A percentile compares a stretch with the other conserved stretches of the same genome.
These are phyloP conservation scores for Microplitis demolitor DNA, from an alignment of 1,140 invertebrate species.

Conservation along the genomic window DNA sequence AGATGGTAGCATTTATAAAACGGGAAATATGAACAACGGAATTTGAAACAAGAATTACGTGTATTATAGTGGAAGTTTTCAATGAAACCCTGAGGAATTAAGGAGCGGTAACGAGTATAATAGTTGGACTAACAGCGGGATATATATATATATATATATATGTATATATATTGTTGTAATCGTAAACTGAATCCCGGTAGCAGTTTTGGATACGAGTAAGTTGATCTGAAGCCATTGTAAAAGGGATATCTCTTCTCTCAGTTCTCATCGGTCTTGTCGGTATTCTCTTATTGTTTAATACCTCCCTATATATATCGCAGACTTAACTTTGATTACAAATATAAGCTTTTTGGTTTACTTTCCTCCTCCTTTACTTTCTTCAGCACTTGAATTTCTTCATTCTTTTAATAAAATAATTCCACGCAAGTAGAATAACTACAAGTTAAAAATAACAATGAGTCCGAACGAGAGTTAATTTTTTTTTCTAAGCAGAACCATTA, in stretches of 20 bases:
- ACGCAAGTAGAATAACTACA: slow-evolving; percentile 5
- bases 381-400: slow-evolving; percentile 25
- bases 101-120: too few species aligned
- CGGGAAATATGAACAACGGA: too few species aligned
- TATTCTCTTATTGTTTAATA: slow-evolving; percentile 28
- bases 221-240: slow-evolving; percentile 25
- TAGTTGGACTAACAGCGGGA: too few species aligned
- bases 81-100: too few species aligned
- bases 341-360: slow-evolving; percentile 3
- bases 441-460: background rate
- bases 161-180: slow-evolving; percentile 6
- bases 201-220: slow-evolving; percentile 6
- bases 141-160: too few species aligned
- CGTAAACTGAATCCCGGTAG: slow-evolving; percentile 7
- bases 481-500: background rate
- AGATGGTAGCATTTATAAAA: too few species aligned
- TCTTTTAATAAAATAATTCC: slow-evolving; percentile 24
- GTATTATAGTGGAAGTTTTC: too few species aligned
- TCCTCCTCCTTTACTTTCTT: background rate
- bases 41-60: too few species aligned
- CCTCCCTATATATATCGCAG: slow-evolving; percentile 25
- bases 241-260: background rate
- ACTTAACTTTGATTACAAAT: slow-evolving; percentile 30
- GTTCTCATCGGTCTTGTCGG: background rate
- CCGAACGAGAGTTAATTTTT: background rate